Evolutionary conservation across 2,888 invertebrate genomes (phyloP), one percentile per base, ranked within the genome.

Genomic region (Caenorhabditis auriculariae): DNA sequence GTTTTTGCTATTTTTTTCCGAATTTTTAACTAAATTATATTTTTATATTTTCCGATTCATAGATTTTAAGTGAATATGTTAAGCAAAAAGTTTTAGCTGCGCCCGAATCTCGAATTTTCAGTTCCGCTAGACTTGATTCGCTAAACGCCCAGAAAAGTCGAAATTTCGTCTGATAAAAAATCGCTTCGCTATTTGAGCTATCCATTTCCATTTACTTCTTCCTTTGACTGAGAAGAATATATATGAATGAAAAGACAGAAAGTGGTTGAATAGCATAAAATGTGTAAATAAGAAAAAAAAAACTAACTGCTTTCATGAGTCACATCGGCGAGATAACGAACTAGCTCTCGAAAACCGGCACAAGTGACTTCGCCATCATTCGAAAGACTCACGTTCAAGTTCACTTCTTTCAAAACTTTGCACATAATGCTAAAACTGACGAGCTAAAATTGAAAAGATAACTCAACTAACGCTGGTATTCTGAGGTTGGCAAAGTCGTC

Each of bases 321-420:
- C 9, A 62, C 54, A 45, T 69, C 64, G n/a, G 61, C 61, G n/a
- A 69, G 24, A 28, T 62, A 66, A 5, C 64, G 45, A 1, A 65
- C 29, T 27, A 69, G 54, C 32, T 66, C 66, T 32, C 66, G 52
- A 41, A 69, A 60, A 9, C 69, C 66, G n/a, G 66, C 66, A 58
- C 61, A 61, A 6, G 64, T 69, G 4, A 66, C 66, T 21, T 55
- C 53, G 46, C 66, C 69, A 9, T 52, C 57, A 21, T 69, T 66
- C 1, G 61, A 57, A 2, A 69, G 42, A 2, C 43, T 37, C 7
- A 69, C 43, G 12, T 57, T 57, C 17, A 69, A 6, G 47, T 64
- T 60, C 29, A 69, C 57, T 44, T 59, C 61, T 9, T 54, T 19
- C n/a, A 69, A 49, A 5, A 52, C 57, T n/a, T 61, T 61, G 21